phyloP scores from a whole-genome alignment of 2,888 invertebrate genomes.

The Andrena camellia region DNA sequence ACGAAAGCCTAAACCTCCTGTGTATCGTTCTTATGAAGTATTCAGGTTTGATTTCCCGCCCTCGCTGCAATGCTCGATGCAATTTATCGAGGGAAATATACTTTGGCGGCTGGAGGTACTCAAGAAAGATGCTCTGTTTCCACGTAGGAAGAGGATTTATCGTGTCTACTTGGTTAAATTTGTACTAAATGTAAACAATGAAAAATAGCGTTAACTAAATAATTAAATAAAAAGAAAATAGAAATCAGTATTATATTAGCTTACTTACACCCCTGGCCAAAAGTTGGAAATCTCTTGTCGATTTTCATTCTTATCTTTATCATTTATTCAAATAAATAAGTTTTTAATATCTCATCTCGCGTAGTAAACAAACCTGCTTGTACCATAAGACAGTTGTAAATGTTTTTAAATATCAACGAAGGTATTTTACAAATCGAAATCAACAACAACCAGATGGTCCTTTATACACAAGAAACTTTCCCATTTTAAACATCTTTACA shows the following conservation, averaged over 20 bases:
- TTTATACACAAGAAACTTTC: too few species aligned
- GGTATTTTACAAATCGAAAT: too few species aligned
- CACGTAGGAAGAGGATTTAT: constrained; percentile 18
- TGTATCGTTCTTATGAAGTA: constrained; percentile 57
- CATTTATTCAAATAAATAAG: too few species aligned
- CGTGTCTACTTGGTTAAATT: not conserved
- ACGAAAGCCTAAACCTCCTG: constrained; percentile 28
- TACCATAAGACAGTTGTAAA: too few species aligned
- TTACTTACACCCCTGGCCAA: too few species aligned
- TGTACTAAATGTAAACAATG: not conserved
- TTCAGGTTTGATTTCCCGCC: constrained; percentile 55
- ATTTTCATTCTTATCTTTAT: too few species aligned
- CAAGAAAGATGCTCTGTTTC: not conserved
- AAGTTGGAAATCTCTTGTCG: too few species aligned
- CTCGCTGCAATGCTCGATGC: constrained; percentile 7
- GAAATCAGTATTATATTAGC: not conserved
- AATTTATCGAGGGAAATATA: constrained; percentile 36
- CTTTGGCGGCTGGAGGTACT: not conserved
- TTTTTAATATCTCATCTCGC: too few species aligned
- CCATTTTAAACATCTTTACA: too few species aligned
- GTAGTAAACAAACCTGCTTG: too few species aligned
- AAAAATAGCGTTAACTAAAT: not conserved
- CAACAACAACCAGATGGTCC: too few species aligned
- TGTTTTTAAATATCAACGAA: too few species aligned
- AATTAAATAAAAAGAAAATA: not conserved